phyloP scores from a whole-genome alignment of 2,113 vertebrate species.

The Turdus rufiventris region DNA sequence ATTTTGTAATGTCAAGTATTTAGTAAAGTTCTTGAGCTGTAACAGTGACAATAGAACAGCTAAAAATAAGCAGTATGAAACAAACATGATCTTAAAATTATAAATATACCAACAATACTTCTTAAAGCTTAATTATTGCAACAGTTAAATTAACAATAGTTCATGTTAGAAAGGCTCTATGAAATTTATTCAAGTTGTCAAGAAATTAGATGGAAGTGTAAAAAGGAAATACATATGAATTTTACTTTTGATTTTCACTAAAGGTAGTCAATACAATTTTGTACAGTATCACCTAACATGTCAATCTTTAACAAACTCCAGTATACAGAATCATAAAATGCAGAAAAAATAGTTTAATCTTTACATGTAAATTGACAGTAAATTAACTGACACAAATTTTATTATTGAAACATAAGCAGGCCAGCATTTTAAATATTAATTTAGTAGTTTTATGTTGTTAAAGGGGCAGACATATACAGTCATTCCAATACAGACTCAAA shows the following conservation, averaged over 20 bases:
- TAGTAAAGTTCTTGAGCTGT: slow-evolving; percentile 63
- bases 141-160: slow-evolving; percentile 65
- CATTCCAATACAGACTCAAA: slow-evolving; percentile 32
- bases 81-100: slow-evolving; percentile 66
- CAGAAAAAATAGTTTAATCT: slow-evolving; percentile 56
- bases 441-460: slow-evolving; percentile 18
- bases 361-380: slow-evolving; percentile 57
- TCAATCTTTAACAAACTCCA: slow-evolving; percentile 62
- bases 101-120: slow-evolving; percentile 69
- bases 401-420: slow-evolving; percentile 54
- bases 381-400: slow-evolving; percentile 47
- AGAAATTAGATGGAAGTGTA: slow-evolving; percentile 70
- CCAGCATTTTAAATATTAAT: slow-evolving; percentile 49
- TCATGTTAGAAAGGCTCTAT: slow-evolving; percentile 72
- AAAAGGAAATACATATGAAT: slow-evolving; percentile 68
- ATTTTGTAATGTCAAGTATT: slow-evolving; percentile 56
- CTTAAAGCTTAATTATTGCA: slow-evolving; percentile 69
- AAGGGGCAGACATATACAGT: slow-evolving; percentile 26
- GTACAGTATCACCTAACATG: slow-evolving; percentile 64
- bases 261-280: slow-evolving; percentile 67
- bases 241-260: slow-evolving; percentile 68
- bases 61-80: slow-evolving; percentile 68
- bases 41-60: slow-evolving; percentile 64
- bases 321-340: slow-evolving; percentile 65
- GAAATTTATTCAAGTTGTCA: slow-evolving; percentile 75